A percentile compares a stretch with the other conserved stretches of the same genome.
These are phyloP conservation scores for Leucania comma DNA, from an alignment of 2,888 invertebrate species.

Conservation along the genomic window DNA sequence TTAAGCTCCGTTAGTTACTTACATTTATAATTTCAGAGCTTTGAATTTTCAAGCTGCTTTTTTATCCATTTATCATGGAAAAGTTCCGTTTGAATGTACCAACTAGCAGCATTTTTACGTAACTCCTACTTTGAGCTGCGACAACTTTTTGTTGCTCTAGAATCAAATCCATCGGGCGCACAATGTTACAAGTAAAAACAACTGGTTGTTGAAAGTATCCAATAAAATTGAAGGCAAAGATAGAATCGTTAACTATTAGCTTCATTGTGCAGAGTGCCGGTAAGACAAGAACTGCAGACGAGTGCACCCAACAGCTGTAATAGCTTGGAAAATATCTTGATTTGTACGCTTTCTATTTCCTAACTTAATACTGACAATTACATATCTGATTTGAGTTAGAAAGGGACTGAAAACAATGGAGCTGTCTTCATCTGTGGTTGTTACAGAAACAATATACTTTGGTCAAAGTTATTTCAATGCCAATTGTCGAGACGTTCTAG, in stretches of 20 bases:
- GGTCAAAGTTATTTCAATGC: background rate
- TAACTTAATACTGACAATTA: constrained; percentile 50
- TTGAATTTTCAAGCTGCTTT: constrained; percentile 36
- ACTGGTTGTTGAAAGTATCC: constrained; percentile 22
- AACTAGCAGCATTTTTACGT: constrained; percentile 30
- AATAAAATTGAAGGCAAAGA: constrained; percentile 32
- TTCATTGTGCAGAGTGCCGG: constrained; percentile 58
- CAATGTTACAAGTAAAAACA: constrained; percentile 9
- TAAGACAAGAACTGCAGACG: constrained; percentile 35
- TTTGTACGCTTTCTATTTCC: constrained; percentile 59
- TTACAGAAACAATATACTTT: background rate
- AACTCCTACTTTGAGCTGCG: constrained; percentile 15
- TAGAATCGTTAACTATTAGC: constrained; percentile 64
- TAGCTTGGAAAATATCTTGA: constrained; percentile 70
- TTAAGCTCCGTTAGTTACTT: constrained; percentile 35
- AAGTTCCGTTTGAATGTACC: constrained; percentile 31
- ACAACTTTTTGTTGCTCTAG: constrained; percentile 22
- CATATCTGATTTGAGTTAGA: constrained; percentile 43
- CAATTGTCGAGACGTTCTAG: background rate
- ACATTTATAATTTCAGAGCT: constrained; percentile 42
- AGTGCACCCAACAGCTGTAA: constrained; percentile 59
- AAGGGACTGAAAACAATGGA: constrained; percentile 7
- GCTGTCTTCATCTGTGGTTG: background rate
- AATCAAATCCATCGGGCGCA: constrained; percentile 19
- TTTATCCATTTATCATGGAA: constrained; percentile 39